These are phyloP conservation scores for Chaunax sp. DNA, from an alignment of 2,797 vertebrate genomes.

Conservation along the genomic window DNA sequence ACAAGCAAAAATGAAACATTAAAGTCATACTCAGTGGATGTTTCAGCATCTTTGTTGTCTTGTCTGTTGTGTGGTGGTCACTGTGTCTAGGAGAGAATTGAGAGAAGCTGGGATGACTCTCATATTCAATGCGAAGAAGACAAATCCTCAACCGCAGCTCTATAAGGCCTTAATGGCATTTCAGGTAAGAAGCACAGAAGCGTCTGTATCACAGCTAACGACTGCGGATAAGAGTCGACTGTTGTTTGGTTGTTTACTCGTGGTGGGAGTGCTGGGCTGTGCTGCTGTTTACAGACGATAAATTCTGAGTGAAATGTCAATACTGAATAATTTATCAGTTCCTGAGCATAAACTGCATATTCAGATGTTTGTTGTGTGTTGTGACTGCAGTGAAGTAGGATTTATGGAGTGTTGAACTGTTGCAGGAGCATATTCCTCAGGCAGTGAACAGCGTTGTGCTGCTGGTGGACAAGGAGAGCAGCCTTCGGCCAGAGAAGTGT, in stretches of 20 bases:
- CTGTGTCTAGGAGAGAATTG: conserved; percentile 81
- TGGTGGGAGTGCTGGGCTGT: conserved; percentile 3
- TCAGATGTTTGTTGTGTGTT: neutral
- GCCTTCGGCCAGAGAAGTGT: conserved; percentile 78
- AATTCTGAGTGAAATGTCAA: conserved; percentile 27
- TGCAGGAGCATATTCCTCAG: conserved; percentile 76
- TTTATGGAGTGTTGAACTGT: conserved; percentile 13
- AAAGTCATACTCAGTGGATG: neutral
- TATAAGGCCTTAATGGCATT: conserved; percentile 84
- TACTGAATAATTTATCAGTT: conserved; percentile 29
- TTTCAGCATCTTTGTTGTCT: conserved; percentile 3
- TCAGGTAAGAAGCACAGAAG: conserved; percentile 81
- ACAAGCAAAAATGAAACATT: neutral
- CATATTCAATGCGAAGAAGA: conserved; percentile 88
- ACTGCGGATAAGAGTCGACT: conserved; percentile 2
- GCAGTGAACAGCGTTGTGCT: conserved; percentile 83
- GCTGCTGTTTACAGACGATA: conserved; percentile 7
- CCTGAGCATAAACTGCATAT: neutral
- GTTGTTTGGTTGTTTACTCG: conserved; percentile 7
- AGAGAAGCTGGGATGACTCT: conserved; percentile 85
- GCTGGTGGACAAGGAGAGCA: conserved; percentile 86
- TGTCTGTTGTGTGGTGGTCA: neutral
- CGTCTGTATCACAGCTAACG: neutral
- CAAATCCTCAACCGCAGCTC: conserved; percentile 77
- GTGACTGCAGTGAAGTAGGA: neutral